A percentile compares a stretch with the other conserved stretches of the same genome.
Evolutionary conservation across 2,888 invertebrate genomes (phyloP).

Genomic region (Euzetes globulus): DNA sequence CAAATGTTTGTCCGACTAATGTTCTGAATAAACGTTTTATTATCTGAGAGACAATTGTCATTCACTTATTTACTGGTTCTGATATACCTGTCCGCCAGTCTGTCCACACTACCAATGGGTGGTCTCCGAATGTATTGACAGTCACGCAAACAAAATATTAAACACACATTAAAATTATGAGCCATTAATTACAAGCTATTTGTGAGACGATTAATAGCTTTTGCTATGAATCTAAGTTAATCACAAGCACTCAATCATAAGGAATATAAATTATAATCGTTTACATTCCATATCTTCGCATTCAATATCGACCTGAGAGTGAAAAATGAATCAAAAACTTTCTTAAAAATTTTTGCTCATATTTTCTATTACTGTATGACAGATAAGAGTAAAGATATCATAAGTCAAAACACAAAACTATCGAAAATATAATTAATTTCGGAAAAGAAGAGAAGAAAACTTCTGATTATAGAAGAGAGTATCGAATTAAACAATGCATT

Average conservation of each 20-base stretch:
- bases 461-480: neutral
- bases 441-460: neutral
- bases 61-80: neutral
- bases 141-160: conserved; percentile 9
- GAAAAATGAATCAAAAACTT: neutral
- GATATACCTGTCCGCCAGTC: neutral
- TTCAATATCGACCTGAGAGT: neutral
- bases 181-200: conserved; percentile 1
- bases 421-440: neutral
- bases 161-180: neutral
- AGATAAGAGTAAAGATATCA: neutral
- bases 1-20: too few relatives aligned
- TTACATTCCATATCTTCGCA: too few relatives aligned
- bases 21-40: too few relatives aligned
- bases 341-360: neutral
- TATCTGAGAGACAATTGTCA: neutral
- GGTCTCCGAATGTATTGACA: neutral
- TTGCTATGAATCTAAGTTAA: neutral
- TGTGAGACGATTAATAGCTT: neutral
- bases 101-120: neutral
- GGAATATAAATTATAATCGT: too few relatives aligned
- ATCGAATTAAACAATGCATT: neutral
- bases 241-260: conserved; percentile 6
- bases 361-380: neutral
- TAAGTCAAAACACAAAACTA: conserved; percentile 9